Percentiles rank a stretch among this genome's conserved stretches.
Evolutionary conservation across 2,888 invertebrate genomes (phyloP).

Genomic region (Leptura quadrifasciata): DNA sequence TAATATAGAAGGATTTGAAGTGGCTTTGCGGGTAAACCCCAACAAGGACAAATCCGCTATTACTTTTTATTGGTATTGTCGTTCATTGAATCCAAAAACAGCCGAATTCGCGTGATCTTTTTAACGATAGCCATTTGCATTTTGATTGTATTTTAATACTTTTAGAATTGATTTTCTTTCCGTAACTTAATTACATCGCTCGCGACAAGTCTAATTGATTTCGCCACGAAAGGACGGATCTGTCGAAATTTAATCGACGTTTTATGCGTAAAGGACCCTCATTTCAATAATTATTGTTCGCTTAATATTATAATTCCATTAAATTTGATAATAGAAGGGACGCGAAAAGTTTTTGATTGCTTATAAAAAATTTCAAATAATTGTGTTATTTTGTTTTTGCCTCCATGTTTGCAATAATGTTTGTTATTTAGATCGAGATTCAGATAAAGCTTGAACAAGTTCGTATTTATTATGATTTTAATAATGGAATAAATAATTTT

Average conservation of each 20-base stretch:
- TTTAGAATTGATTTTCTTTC: constrained; percentile 60
- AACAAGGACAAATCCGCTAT: constrained; percentile 47
- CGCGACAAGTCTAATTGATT: constrained; percentile 54
- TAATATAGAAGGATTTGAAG: constrained; percentile 20
- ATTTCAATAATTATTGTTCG: constrained; percentile 30
- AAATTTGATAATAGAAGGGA: constrained; percentile 12
- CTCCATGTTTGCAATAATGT: not conserved
- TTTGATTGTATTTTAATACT: constrained; percentile 64
- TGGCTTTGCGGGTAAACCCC: constrained; percentile 22
- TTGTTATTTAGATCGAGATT: not conserved
- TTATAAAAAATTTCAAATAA: constrained; percentile 11
- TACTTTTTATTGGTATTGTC: constrained; percentile 59
- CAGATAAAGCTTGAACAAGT: not conserved
- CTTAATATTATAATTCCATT: constrained; percentile 35
- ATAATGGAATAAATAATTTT: too few relatives aligned
- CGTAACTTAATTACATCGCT: constrained; percentile 54
- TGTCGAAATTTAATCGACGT: constrained; percentile 52
- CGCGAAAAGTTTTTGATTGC: constrained; percentile 13
- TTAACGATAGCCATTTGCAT: constrained; percentile 63
- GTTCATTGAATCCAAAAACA: constrained; percentile 58
- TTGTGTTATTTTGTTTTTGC: not conserved
- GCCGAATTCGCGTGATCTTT: constrained; percentile 59
- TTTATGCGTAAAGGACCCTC: constrained; percentile 41
- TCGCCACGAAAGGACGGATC: constrained; percentile 47
- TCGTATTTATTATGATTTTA: not conserved